Conservation (phyloP, 2,888 invertebrate genomes). For the Eupithecia tripunctaria region DNA sequence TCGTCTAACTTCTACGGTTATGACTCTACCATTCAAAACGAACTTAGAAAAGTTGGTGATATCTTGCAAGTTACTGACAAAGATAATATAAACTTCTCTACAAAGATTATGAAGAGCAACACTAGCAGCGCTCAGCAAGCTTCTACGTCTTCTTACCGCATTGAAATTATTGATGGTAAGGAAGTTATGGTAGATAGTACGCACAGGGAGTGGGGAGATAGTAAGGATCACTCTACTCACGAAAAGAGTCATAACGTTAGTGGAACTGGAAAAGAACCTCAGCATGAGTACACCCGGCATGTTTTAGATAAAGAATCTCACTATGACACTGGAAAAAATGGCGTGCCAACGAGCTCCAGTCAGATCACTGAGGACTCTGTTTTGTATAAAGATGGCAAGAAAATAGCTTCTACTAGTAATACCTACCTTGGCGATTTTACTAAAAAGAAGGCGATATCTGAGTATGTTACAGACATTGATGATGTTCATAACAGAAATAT, state of each 20-base stretch:
- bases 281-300: conserved; percentile 84
- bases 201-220: conserved; percentile 85
- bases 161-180: conserved; percentile 87
- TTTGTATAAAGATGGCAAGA: conserved; percentile 75
- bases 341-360: conserved; percentile 76
- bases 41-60: conserved; percentile 75
- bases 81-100: conserved; percentile 75
- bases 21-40: conserved; percentile 74
- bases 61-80: conserved; percentile 71
- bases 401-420: conserved; percentile 74
- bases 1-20: conserved; percentile 80
- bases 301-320: conserved; percentile 82
- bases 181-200: conserved; percentile 85
- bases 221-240: conserved; percentile 76
- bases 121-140: conserved; percentile 85
- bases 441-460: conserved; percentile 74
- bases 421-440: conserved; percentile 77
- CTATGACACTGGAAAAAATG: conserved; percentile 85
- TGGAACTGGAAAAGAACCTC: conserved; percentile 83
- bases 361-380: conserved; percentile 74
- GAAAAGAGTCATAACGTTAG: conserved; percentile 83
- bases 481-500: conserved; percentile 62
- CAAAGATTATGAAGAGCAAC: conserved; percentile 82
- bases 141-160: conserved; percentile 86
- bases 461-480: conserved; percentile 60